Evolutionary conservation across 2,113 vertebrate species (phyloP).

Genomic region (Pygathrix nemaeus): DNA sequence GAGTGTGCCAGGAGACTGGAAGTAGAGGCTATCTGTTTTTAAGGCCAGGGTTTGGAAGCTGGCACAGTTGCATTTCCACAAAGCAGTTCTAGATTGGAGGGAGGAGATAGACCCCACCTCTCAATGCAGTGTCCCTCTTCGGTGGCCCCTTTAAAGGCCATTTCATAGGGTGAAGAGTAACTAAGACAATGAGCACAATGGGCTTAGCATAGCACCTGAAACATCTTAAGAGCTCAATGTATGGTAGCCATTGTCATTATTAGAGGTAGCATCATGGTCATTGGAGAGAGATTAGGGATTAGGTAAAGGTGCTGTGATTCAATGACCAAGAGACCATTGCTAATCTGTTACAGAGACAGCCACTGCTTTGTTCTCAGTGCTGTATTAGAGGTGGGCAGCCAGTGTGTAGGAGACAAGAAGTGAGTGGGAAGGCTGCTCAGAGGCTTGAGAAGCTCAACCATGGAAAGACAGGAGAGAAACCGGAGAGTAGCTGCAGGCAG

Average conservation of each 20-base stretch:
- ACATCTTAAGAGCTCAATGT: background rate
- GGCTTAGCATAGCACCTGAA: background rate
- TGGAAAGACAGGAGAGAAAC: background rate
- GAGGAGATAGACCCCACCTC: background rate
- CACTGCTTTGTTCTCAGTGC: background rate
- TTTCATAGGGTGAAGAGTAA: background rate
- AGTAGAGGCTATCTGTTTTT: background rate
- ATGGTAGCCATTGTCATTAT: background rate
- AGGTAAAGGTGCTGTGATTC: background rate
- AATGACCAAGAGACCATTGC: background rate
- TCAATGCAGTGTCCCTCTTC: background rate
- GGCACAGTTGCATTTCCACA: background rate
- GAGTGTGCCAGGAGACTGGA: background rate
- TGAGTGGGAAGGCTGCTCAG: background rate
- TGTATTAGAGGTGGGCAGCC: background rate
- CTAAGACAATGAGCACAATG: background rate
- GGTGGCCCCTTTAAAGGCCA: background rate
- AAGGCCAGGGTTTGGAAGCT: background rate
- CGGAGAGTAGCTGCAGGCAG: background rate
- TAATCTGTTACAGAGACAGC: background rate
- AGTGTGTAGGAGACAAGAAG: background rate
- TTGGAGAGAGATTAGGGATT: background rate
- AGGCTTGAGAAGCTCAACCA: background rate
- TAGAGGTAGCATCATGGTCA: background rate
- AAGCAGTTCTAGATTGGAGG: background rate